Percentiles rank a stretch among this genome's conserved stretches.
Conservation (phyloP, 2,888 invertebrate genomes). For the Digitonthophagus gazella region DNA sequence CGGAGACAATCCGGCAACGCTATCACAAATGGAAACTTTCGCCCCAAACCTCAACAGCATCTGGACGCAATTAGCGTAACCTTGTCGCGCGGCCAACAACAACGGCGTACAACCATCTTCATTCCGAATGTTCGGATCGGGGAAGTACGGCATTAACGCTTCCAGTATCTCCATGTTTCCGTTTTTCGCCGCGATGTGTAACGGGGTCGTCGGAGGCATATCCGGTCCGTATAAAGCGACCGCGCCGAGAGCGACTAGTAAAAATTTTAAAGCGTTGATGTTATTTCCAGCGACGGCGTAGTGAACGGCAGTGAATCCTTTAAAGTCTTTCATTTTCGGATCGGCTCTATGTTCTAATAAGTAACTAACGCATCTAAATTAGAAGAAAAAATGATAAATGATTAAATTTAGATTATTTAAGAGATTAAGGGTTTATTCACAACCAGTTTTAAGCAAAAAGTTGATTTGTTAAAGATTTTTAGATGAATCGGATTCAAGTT, state of each 20-base stretch:
- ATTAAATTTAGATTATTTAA: too few species aligned
- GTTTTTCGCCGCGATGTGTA: conserved; percentile 61
- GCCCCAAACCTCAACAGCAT: conserved; percentile 58
- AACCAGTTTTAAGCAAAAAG: too few species aligned
- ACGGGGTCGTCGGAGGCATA: conserved; percentile 52
- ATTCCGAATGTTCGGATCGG: conserved; percentile 58
- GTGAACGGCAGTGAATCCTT: conserved; percentile 61
- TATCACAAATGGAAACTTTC: conserved; percentile 53
- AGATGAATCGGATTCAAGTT: too few species aligned
- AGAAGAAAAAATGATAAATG: conserved; percentile 5
- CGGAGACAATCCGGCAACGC: conserved; percentile 43
- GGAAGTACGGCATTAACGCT: conserved; percentile 55
- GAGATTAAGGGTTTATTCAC: background rate
- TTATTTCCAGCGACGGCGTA: conserved; percentile 64
- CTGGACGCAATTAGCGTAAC: conserved; percentile 58
- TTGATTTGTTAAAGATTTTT: too few species aligned
- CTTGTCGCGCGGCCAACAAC: conserved; percentile 57
- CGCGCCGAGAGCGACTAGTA: conserved; percentile 42
- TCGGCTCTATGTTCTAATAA: conserved; percentile 59
- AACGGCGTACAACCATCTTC: conserved; percentile 59
- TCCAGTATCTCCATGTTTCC: conserved; percentile 58
- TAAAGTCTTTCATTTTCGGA: conserved; percentile 55
- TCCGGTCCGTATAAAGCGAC: conserved; percentile 31
- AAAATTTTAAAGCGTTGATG: conserved; percentile 54
- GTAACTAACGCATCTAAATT: conserved; percentile 58